These are phyloP conservation scores for Mimachlamys varia DNA, from an alignment of 2,888 invertebrate species.

Conservation along the genomic window DNA sequence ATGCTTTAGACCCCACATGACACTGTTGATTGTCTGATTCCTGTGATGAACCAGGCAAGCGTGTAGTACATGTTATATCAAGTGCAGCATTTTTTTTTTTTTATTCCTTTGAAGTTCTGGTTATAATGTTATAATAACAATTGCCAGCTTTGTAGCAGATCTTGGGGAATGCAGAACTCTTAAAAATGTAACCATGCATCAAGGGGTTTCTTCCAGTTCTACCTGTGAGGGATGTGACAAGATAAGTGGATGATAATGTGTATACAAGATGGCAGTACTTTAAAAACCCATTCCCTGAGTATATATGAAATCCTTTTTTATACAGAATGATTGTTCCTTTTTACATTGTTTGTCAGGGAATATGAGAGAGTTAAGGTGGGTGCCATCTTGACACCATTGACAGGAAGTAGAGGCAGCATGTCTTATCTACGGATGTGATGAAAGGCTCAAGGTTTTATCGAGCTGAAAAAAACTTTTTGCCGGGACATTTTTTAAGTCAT, in stretches of 20 bases:
- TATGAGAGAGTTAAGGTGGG: neutral
- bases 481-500: neutral
- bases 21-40: neutral
- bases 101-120: neutral
- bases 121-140: neutral
- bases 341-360: conserved; percentile 23
- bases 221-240: neutral
- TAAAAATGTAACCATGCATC: neutral
- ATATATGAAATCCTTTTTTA: conserved; percentile 30
- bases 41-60: neutral
- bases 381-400: conserved; percentile 17
- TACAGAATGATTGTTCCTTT: conserved; percentile 29
- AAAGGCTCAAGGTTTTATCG: neutral
- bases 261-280: neutral
- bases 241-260: neutral
- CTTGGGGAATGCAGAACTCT: neutral
- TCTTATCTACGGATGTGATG: neutral
- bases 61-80: neutral
- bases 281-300: conserved; percentile 31
- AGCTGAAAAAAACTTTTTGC: neutral
- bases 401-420: neutral
- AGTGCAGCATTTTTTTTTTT: neutral
- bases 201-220: neutral
- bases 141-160: neutral
- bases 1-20: conserved; percentile 8